phyloP scores from a whole-genome alignment of 2,113 vertebrate species.

The Probosciger aterrimus region DNA sequence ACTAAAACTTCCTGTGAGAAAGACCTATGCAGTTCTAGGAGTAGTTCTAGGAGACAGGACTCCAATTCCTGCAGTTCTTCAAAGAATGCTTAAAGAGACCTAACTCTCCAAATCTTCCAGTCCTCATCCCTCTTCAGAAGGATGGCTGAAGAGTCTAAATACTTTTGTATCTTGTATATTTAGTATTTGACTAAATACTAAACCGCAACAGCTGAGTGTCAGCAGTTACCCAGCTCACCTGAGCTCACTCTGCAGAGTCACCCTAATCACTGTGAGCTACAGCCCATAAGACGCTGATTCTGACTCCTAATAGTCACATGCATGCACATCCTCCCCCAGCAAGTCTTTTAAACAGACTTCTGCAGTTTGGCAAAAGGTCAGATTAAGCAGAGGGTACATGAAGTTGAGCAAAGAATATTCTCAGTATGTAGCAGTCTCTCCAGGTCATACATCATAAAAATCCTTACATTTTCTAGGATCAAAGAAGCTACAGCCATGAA shows the following conservation, averaged over 20 bases:
- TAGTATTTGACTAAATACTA: neutral
- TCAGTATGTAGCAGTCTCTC: neutral
- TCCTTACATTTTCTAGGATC: neutral
- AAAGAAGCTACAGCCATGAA: neutral
- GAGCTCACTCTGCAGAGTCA: neutral
- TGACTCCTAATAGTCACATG: neutral
- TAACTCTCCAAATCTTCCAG: neutral
- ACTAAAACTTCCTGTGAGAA: neutral
- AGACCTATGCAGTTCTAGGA: neutral
- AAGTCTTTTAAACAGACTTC: neutral
- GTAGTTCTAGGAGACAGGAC: neutral
- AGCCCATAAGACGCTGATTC: neutral
- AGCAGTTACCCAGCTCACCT: neutral
- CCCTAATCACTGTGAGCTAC: neutral
- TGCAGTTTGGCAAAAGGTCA: neutral
- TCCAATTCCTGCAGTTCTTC: neutral
- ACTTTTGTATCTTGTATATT: neutral
- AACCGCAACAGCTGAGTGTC: neutral
- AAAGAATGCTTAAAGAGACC: neutral
- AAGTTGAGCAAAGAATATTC: neutral
- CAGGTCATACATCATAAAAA: neutral
- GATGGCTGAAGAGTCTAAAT: neutral
- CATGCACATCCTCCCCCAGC: neutral
- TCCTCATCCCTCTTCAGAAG: neutral
- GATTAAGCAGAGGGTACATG: neutral